phyloP scores from a whole-genome alignment of 2,797 vertebrate genomes.

The Glyptemys insculpta region DNA sequence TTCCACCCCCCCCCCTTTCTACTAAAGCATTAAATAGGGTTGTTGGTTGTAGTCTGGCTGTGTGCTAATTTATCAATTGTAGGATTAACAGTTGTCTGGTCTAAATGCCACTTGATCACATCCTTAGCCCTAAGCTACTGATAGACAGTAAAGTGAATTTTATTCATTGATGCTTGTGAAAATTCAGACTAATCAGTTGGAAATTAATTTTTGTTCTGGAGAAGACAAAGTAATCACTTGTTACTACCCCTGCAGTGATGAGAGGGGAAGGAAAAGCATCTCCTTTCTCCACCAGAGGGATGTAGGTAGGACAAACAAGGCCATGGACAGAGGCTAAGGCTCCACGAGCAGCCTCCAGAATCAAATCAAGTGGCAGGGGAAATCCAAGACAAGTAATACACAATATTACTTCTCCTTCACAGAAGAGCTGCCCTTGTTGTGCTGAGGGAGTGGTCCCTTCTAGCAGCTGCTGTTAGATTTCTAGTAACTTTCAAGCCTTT shows the following conservation, averaged over 20 bases:
- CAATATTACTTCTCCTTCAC: background rate
- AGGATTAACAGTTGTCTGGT: background rate
- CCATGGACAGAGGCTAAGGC: background rate
- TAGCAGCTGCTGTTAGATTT: background rate
- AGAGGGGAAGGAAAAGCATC: no score
- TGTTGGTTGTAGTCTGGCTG: background rate
- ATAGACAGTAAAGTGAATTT: background rate
- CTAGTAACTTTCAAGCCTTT: background rate
- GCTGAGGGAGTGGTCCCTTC: background rate
- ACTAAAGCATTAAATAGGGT: background rate
- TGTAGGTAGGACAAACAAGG: background rate
- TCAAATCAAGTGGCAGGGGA: background rate
- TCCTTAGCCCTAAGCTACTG: background rate
- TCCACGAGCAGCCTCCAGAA: background rate
- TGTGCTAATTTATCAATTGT: background rate
- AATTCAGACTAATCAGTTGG: background rate
- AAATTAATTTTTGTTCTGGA: background rate
- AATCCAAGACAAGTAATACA: background rate
- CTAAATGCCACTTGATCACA: background rate
- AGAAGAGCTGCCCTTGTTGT: background rate
- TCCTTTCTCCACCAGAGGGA: background rate
- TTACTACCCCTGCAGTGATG: no score
- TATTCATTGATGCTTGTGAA: background rate
- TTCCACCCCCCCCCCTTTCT: background rate
- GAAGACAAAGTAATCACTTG: background rate